Percentiles rank a stretch among this genome's conserved stretches.
Conservation (phyloP, 2,797 vertebrate genomes). For the Microctenopoma steveboyesi region DNA sequence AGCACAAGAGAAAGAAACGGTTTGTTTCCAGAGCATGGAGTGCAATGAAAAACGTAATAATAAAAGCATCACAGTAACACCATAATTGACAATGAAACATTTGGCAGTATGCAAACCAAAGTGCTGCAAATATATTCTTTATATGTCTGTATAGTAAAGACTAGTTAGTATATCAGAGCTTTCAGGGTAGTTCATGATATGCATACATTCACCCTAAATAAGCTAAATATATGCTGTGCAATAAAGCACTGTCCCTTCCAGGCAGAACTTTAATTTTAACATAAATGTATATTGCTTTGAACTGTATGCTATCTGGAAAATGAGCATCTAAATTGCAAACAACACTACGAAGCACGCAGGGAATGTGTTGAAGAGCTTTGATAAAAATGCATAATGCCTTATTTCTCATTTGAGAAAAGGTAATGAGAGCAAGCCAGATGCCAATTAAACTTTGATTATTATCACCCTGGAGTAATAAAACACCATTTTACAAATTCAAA, state of each 20-base stretch:
- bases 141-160: constrained; percentile 11
- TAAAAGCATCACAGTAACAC: constrained; percentile 45
- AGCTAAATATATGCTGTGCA: constrained; percentile 34
- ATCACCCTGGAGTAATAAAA: constrained; percentile 42
- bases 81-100: constrained; percentile 34
- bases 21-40: constrained; percentile 34
- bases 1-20: constrained; percentile 24
- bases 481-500: constrained; percentile 35
- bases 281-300: constrained; percentile 24
- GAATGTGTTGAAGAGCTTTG: constrained; percentile 64
- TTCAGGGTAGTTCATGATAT: constrained; percentile 33
- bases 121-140: constrained; percentile 64
- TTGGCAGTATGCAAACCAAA: constrained; percentile 76
- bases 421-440: constrained; percentile 53
- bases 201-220: constrained; percentile 44
- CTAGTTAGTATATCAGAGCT: constrained; percentile 66
- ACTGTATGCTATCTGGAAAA: constrained; percentile 26
- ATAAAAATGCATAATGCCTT: constrained; percentile 65
- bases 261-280: constrained; percentile 21
- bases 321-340: constrained; percentile 31
- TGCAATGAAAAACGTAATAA: constrained; percentile 45
- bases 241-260: constrained; percentile 21
- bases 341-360: constrained; percentile 22
- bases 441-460: constrained; percentile 62
- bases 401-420: constrained; percentile 50